These are phyloP conservation scores for Lasioglossum vierecki DNA, from an alignment of 2,888 invertebrate genomes.

Conservation along the genomic window DNA sequence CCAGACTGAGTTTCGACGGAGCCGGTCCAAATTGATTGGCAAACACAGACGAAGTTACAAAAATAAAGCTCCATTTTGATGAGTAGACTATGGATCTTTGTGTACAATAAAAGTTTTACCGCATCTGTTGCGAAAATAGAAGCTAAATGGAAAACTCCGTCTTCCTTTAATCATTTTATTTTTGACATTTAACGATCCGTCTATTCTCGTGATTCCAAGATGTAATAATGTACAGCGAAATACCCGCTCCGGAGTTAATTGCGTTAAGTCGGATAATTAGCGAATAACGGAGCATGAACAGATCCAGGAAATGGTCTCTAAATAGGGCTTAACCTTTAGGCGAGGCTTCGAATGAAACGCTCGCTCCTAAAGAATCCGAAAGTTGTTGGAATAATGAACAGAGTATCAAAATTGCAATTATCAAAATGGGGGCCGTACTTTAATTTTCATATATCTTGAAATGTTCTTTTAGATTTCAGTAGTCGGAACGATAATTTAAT, in stretches of 20 bases:
- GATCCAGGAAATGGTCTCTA: slow-evolving; percentile 51
- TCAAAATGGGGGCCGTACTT: slow-evolving; percentile 52
- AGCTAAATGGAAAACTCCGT: not conserved
- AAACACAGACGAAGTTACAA: not conserved
- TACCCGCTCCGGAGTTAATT: not conserved
- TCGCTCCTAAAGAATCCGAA: slow-evolving; percentile 59
- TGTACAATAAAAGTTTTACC: not conserved
- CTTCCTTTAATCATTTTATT: not conserved
- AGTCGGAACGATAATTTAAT: not conserved
- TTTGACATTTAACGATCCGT: not conserved
- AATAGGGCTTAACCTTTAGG: slow-evolving; percentile 64
- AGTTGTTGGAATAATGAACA: slow-evolving; percentile 59
- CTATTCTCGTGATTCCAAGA: not conserved
- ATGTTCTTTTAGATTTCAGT: too few relatives aligned
- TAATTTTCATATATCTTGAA: slow-evolving; percentile 13
- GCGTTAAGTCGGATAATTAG: slow-evolving; percentile 13
- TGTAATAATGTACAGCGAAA: not conserved
- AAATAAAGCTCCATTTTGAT: not conserved
- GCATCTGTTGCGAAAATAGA: not conserved
- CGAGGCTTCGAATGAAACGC: slow-evolving; percentile 64
- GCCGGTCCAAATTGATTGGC: not conserved
- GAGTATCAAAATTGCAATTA: slow-evolving; percentile 55
- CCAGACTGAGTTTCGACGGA: not conserved
- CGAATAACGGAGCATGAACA: slow-evolving; percentile 44
- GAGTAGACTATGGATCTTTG: not conserved